Conservation (phyloP, 64 coral and sea anemone species). For the Hydrozoanthus tunicans region DNA sequence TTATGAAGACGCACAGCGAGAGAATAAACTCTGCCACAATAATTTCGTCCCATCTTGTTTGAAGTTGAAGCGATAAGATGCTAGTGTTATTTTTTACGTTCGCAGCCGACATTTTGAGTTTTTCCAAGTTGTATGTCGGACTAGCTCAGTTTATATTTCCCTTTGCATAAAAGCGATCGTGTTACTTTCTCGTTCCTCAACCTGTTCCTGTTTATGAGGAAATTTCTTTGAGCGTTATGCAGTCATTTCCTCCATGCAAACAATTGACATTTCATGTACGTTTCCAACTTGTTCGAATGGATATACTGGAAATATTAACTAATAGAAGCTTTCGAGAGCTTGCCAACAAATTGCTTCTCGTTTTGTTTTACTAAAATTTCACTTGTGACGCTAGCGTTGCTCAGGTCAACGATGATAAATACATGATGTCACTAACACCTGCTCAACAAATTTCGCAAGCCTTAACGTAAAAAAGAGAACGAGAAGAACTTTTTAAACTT, state of each 20-base stretch:
- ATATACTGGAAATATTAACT: too few species aligned
- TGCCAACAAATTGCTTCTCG: background rate
- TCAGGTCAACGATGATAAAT: slow-evolving; percentile 5
- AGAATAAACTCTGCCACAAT: slow-evolving; percentile 48
- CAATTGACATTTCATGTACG: too few species aligned
- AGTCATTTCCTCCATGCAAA: too few species aligned
- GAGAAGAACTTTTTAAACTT: too few species aligned
- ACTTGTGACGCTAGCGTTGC: background rate
- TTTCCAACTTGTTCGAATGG: too few species aligned
- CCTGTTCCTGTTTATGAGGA: too few species aligned
- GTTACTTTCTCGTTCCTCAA: background rate
- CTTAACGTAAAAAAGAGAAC: too few species aligned
- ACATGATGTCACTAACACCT: slow-evolving; percentile 8
- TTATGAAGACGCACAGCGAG: background rate
- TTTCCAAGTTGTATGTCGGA: background rate
- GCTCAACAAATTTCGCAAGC: background rate
- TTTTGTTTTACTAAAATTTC: background rate
- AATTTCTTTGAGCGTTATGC: too few species aligned
- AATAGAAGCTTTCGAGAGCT: too few species aligned
- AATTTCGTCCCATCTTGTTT: slow-evolving; percentile 58
- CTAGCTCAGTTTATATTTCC: background rate
- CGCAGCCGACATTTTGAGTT: slow-evolving; percentile 11
- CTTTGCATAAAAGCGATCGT: background rate
- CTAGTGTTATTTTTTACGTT: background rate
- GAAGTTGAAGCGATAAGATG: background rate